Conservation (phyloP, 1,140 invertebrate genomes). For the Drosophila nikananu region DNA sequence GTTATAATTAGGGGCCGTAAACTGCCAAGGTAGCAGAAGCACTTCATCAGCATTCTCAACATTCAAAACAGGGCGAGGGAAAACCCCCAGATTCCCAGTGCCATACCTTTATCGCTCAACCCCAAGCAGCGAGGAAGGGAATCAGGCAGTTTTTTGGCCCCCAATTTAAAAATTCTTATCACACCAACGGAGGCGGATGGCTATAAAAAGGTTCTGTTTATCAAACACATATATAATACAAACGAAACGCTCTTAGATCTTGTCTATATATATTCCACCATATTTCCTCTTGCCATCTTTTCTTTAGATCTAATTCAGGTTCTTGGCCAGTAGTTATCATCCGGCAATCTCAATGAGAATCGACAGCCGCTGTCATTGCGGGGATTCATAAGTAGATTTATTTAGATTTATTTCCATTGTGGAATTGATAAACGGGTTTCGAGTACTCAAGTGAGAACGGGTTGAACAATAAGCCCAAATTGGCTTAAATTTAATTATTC, state of each 20-base stretch:
- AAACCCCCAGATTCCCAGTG: background rate
- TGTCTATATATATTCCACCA: slow-evolving; percentile 4
- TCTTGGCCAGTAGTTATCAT: slow-evolving; percentile 11
- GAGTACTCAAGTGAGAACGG: slow-evolving; percentile 3
- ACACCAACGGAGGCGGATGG: slow-evolving; percentile 3
- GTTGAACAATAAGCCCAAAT: slow-evolving; percentile 11
- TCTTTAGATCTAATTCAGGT: slow-evolving; percentile 19
- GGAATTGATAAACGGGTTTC: slow-evolving; percentile 42
- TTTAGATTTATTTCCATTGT: slow-evolving; percentile 31
- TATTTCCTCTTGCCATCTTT: slow-evolving; percentile 21
- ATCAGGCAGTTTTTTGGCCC: slow-evolving; percentile 5
- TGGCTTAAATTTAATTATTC: slow-evolving; percentile 17
- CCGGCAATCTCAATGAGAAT: slow-evolving; percentile 24
- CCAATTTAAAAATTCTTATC: slow-evolving; percentile 47
- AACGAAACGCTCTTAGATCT: slow-evolving; percentile 18
- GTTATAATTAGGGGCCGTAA: slow-evolving; percentile 15
- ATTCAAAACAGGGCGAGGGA: slow-evolving; percentile 24
- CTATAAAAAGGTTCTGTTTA: slow-evolving; percentile 37
- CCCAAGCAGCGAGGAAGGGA: slow-evolving; percentile 25
- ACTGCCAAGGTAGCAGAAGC: slow-evolving; percentile 7
- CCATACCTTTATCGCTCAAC: slow-evolving; percentile 19
- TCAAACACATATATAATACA: slow-evolving; percentile 31
- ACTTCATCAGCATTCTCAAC: slow-evolving; percentile 10
- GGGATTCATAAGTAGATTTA: slow-evolving; percentile 39
- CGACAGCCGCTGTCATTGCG: slow-evolving; percentile 27